Evolutionary conservation across 2,888 invertebrate species (phyloP).

Genomic region (Plebejus argus): DNA sequence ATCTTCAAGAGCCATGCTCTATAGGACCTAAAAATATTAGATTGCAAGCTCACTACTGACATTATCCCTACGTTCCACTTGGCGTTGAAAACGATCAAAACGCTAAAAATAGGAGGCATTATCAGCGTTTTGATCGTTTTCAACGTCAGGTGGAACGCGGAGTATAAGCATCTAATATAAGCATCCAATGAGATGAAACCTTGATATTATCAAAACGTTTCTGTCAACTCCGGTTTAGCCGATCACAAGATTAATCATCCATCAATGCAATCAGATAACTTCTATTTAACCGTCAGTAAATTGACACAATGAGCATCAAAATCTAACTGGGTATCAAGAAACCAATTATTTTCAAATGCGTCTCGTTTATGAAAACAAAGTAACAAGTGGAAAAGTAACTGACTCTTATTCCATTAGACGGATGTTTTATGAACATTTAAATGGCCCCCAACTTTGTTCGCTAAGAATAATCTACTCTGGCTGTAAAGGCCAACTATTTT

Average conservation of each 20-base stretch:
- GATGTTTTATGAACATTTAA: not conserved
- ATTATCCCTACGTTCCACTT: too few species aligned
- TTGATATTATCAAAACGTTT: constrained; percentile 21
- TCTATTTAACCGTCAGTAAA: constrained; percentile 11
- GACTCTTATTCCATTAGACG: not conserved
- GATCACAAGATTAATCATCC: constrained; percentile 13
- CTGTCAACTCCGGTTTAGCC: constrained; percentile 13
- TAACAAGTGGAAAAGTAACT: not conserved
- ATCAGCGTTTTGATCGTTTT: too few species aligned
- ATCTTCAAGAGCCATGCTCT: too few species aligned
- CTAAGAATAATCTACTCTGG: too few species aligned
- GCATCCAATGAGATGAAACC: not conserved
- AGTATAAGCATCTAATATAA: not conserved
- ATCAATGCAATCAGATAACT: not conserved
- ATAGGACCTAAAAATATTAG: not conserved
- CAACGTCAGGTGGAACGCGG: too few species aligned
- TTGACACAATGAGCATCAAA: constrained; percentile 6
- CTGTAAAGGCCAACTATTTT: not conserved
- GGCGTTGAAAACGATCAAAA: too few species aligned
- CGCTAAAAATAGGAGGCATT: too few species aligned
- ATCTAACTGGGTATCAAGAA: constrained; percentile 16
- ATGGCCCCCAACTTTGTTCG: not conserved
- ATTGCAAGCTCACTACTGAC: not conserved
- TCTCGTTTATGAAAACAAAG: not conserved
- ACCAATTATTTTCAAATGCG: constrained; percentile 18